Percentiles rank a stretch among this genome's conserved stretches.
These are phyloP conservation scores for Emys orbicularis DNA, from an alignment of 2,797 vertebrate genomes.

Conservation along the genomic window DNA sequence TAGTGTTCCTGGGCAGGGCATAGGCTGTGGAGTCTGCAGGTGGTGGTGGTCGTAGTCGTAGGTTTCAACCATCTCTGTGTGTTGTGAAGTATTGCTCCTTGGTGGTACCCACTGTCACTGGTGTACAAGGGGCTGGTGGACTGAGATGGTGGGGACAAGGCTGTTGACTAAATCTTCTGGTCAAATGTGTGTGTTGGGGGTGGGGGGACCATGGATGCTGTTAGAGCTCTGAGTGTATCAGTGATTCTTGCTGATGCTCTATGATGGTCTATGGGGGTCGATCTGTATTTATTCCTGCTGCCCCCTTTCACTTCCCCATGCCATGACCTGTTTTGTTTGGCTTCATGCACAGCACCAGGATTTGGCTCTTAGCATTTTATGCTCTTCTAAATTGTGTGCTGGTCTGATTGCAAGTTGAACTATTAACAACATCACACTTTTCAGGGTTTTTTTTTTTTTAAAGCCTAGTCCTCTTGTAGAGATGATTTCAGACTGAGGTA, in stretches of 20 bases:
- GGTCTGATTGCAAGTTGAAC: no score
- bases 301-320: neutral
- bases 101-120: neutral
- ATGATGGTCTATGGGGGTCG: neutral
- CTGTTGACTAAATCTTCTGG: neutral
- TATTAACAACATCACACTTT: neutral
- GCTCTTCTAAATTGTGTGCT: neutral
- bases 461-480: neutral
- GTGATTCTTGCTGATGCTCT: neutral
- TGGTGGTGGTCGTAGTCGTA: neutral
- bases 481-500: neutral
- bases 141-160: neutral
- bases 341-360: neutral
- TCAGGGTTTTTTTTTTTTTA: neutral
- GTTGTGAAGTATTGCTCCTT: neutral
- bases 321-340: neutral
- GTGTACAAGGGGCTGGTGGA: neutral
- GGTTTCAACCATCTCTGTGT: neutral
- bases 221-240: neutral
- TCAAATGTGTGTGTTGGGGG: fast-evolving
- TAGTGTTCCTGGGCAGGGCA: neutral
- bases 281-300: neutral
- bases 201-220: neutral
- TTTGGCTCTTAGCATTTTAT: neutral
- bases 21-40: neutral